Conservation (phyloP, 2,797 vertebrate genomes). For the Phrynocephalus guinanensis region DNA sequence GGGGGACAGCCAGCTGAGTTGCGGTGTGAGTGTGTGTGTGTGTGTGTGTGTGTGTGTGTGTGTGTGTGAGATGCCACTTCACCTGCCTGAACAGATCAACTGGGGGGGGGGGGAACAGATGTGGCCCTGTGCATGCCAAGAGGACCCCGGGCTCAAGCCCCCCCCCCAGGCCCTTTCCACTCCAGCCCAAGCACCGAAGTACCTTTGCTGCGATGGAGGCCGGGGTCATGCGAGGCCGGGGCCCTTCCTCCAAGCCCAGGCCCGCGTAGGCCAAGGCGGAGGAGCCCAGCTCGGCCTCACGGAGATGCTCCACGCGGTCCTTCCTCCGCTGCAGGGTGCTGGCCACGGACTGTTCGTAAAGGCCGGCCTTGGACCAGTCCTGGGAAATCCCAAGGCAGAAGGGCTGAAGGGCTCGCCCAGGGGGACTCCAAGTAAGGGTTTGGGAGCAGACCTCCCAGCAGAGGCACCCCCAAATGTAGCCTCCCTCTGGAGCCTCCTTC, state of each 20-base stretch:
- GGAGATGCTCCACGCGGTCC: conserved; percentile 87
- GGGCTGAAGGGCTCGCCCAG: not conserved
- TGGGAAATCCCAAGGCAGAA: conserved; percentile 66
- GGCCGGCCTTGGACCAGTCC: conserved; percentile 92
- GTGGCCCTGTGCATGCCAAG: not conserved
- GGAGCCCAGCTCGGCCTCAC: conserved; percentile 84
- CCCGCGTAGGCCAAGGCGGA: conserved; percentile 70
- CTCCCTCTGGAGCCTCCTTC: conserved; percentile 30
- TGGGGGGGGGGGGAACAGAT: not conserved
- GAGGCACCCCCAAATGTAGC: conserved; percentile 25
- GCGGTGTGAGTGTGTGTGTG: no score
- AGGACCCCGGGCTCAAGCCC: not conserved
- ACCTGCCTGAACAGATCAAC: not conserved
- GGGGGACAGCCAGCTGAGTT: no score
- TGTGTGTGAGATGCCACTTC: no score
- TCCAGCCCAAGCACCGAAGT: fast-evolving
- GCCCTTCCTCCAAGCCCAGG: conserved; percentile 79
- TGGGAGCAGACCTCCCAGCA: not conserved
- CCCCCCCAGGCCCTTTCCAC: fast-evolving
- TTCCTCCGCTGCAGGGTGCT: conserved; percentile 87
- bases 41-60: no score
- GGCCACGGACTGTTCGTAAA: conserved; percentile 85
- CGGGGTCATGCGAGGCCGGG: conserved; percentile 86
- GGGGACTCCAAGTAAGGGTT: not conserved
- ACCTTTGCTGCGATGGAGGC: conserved; percentile 92